phyloP scores from a whole-genome alignment of 1,140 invertebrate genomes.

The Chymomyza costata region DNA sequence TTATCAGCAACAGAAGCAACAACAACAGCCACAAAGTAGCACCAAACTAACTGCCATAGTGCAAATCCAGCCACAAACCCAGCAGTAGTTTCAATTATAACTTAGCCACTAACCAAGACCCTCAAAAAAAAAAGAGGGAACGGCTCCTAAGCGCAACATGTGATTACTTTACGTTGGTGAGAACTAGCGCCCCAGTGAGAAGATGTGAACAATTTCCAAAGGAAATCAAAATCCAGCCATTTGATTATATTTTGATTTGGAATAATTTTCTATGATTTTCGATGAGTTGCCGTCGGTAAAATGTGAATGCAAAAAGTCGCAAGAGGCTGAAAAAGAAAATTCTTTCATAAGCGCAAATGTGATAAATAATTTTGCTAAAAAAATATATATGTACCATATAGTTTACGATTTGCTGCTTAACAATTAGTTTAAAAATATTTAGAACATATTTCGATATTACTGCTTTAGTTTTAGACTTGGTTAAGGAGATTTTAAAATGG shows the following conservation, averaged over 20 bases:
- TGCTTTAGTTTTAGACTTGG: conserved; percentile 24
- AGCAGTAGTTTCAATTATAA: conserved; percentile 32
- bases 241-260: conserved; percentile 26
- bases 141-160: conserved; percentile 66
- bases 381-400: too few species aligned
- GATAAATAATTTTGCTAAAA: conserved; percentile 43
- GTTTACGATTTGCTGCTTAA: too few species aligned
- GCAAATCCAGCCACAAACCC: conserved; percentile 56
- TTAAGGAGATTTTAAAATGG: conserved; percentile 20
- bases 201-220: conserved; percentile 52
- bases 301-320: too few species aligned
- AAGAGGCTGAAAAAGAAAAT: conserved; percentile 12
- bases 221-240: conserved; percentile 18
- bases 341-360: conserved; percentile 67
- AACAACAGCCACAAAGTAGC: conserved; percentile 31
- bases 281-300: conserved; percentile 38
- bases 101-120: too few species aligned
- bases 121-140: conserved; percentile 19
- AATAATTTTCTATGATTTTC: conserved; percentile 37
- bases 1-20: conserved; percentile 51
- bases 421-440: conserved; percentile 60
- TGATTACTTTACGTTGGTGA: conserved; percentile 69
- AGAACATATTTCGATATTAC: conserved; percentile 15
- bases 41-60: conserved; percentile 53
- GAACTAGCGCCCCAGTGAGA: conserved; percentile 51